Evolutionary conservation across 2,113 vertebrate genomes (phyloP).

Genomic region (Porphyrio hochstetteri): DNA sequence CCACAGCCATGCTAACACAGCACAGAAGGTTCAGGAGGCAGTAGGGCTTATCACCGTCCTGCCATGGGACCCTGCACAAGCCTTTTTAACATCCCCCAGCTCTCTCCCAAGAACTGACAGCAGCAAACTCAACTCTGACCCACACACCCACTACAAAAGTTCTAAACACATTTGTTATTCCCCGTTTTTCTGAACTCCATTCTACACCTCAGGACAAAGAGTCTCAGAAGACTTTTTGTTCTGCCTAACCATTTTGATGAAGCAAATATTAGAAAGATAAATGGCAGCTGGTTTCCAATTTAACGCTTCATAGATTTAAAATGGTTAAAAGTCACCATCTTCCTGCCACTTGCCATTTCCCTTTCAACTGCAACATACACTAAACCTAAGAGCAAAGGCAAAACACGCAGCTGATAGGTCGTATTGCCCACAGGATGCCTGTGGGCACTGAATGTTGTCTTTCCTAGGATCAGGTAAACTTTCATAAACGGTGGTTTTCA

Average conservation of each 20-base stretch:
- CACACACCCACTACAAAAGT: neutral
- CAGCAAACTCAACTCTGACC: neutral
- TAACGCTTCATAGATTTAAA: slow-evolving; percentile 8
- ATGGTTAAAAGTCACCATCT: neutral
- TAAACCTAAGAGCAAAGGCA: neutral
- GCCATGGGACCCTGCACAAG: neutral
- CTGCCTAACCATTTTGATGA: neutral
- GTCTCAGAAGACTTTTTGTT: neutral
- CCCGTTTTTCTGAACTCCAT: neutral
- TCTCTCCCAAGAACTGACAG: neutral
- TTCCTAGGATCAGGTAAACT: neutral
- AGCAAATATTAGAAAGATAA: slow-evolving; percentile 26
- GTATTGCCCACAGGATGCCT: neutral
- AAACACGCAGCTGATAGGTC: neutral
- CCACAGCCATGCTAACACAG: neutral
- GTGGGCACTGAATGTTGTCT: neutral
- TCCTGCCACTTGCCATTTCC: neutral
- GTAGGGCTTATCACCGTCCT: neutral
- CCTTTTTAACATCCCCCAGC: neutral
- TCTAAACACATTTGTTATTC: neutral
- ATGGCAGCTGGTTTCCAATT: slow-evolving; percentile 6
- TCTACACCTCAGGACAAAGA: neutral
- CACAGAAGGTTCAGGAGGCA: neutral
- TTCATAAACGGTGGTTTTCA: neutral
- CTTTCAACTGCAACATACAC: neutral